Base-by-base conservation (phyloP, 2,888 invertebrate species). In the Eupithecia abbreviata region DNA sequence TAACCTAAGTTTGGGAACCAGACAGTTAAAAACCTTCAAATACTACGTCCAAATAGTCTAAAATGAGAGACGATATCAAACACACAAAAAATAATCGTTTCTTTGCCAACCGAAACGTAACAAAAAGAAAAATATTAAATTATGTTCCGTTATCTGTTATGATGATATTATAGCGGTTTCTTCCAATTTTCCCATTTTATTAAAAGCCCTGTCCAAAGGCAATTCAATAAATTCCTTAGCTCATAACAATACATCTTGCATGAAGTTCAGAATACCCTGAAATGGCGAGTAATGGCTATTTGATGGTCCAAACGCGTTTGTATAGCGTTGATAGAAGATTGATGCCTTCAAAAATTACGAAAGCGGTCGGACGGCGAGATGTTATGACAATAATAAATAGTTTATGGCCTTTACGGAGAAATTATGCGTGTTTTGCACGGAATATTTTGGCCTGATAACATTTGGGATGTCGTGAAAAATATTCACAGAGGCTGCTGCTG, bases 241-340 rank as follows among this genome's bases (percentile, higher is more conserved):
- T 18, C 78, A 78, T 78, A 74, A 76, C 71, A 78, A 74, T 76
- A 74, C 66, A 76, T 74, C 73, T 69, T 69, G 69, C 69, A 69
- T 69, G 69, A 69, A 18, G 69, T 42, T 18, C 47, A 45, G 69
- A 47, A 80, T 73, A 78, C 80, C 74, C 80, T 81, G 85, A 89
- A 90, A 90, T 90, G 90, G 86, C 79, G 86, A 89, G 85, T 90
- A 90, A 90, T 90, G 90, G 86, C 79, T 87, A 89, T 90, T 90
- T 90, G 88, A 90, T 90, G 89, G 85, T 81, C 81, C 78, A 68
- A 80, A 79, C 82, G 75, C 82, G 84, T 85, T 75, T 85, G 77
- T 77, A 49, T 73, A 71, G 75, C 83, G 85, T 87, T 80, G 88
- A 89, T 89, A 86, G 83, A 89, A 90, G 90, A 90, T 90, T 89